Percentiles rank a stretch among this genome's conserved stretches.
Evolutionary conservation across 2,113 vertebrate species (phyloP).

Genomic region (Diglossa brunneiventris): DNA sequence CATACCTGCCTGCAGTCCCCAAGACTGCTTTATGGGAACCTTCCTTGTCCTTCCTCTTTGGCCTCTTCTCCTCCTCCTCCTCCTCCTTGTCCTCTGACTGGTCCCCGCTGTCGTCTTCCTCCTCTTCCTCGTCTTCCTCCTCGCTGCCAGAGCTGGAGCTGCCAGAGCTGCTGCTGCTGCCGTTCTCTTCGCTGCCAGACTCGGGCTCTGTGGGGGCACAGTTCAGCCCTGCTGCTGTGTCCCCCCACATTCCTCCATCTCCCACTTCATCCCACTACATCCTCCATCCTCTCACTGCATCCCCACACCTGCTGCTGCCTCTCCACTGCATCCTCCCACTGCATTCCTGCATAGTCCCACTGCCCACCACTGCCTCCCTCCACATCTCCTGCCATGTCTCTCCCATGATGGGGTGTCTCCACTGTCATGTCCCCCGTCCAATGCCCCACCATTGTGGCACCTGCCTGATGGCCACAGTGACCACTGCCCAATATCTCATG

Average conservation of each 20-base stretch:
- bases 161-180: constrained; percentile 55
- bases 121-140: constrained; percentile 77
- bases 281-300: neutral
- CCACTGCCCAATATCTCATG: neutral
- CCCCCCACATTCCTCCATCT: neutral
- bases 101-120: constrained; percentile 77
- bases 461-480: neutral
- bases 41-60: constrained; percentile 70
- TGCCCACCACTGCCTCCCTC: neutral
- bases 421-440: neutral
- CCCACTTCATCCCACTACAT: neutral
- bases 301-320: neutral
- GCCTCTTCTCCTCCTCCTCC: constrained; percentile 76
- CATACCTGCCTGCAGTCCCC: constrained; percentile 71
- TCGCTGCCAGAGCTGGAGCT: constrained; percentile 73
- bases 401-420: neutral
- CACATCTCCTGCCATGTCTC: neutral
- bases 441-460: neutral
- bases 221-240: neutral
- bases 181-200: constrained; percentile 78
- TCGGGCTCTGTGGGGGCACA: constrained; percentile 76
- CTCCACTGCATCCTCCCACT: neutral
- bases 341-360: neutral
- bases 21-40: constrained; percentile 59
- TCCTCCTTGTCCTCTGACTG: constrained; percentile 76